A percentile compares a stretch with the other conserved stretches of the same genome.
Evolutionary conservation across 2,888 invertebrate species (phyloP).

Genomic region (Ophion slaviceki): DNA sequence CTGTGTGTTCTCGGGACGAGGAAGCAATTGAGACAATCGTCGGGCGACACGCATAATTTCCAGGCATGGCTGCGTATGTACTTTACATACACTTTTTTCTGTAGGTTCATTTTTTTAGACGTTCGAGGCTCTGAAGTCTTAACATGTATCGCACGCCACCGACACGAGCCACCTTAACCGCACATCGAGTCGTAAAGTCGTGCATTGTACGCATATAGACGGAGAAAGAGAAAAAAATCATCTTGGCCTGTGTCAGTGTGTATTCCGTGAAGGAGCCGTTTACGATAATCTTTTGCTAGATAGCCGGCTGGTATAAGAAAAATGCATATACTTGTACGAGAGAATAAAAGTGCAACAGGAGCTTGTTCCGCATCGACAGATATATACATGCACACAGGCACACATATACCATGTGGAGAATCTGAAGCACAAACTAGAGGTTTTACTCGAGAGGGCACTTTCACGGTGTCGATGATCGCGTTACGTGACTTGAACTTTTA

Average conservation of each 20-base stretch:
- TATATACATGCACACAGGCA: background rate
- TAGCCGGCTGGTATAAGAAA: background rate
- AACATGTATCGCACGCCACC: background rate
- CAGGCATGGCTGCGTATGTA: background rate
- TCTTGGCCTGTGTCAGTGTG: background rate
- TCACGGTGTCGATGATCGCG: constrained; percentile 24
- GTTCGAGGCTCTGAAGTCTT: background rate
- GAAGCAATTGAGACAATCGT: background rate
- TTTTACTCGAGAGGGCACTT: constrained; percentile 43
- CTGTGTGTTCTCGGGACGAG: background rate
- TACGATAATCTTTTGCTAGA: constrained; percentile 1
- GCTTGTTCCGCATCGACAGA: background rate
- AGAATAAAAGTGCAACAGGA: constrained; percentile 31
- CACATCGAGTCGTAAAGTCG: background rate
- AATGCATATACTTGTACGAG: background rate
- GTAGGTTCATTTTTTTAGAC: background rate
- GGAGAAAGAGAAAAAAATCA: background rate
- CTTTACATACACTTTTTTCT: background rate
- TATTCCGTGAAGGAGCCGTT: background rate
- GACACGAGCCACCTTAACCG: background rate
- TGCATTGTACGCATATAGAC: background rate
- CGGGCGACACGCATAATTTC: background rate
- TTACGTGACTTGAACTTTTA: constrained; percentile 60
- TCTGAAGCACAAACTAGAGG: constrained; percentile 18
- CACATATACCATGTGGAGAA: background rate